Evolutionary conservation across 2,113 vertebrate species (phyloP), one percentile per base, ranked within the genome.

Genomic region (Parus major): DNA sequence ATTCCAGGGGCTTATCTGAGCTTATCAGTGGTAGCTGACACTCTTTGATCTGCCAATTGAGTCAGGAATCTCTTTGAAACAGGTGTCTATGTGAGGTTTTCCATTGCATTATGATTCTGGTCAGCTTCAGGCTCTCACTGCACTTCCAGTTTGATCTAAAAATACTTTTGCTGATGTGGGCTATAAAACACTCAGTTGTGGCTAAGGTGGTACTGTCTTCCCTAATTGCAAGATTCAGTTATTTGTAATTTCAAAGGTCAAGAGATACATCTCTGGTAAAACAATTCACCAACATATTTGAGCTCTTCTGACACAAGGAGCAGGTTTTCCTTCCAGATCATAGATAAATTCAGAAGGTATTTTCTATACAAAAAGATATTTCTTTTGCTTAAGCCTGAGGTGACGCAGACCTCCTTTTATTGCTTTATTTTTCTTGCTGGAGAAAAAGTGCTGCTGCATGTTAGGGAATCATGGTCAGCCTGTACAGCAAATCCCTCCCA

Each of bases 1-100:
- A 90, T 82, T 94, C 64, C 79, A 73, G 29, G 42, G 55, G 33
- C 42, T 96, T 96, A 92, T 93, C 89, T 86, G 81, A 90, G 90
- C 61, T 95, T 90, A 95, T 91, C 84, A 72, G 53, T 0, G 2
- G 73, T 78, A 89, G 46, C 46, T 84, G 69, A 53, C 63, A 57
- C 16, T 19, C 53, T 92, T 86, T 96, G 86, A 88, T 92, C 70
- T 90, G 69, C 18, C 75, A 94, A 2, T 10, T 85, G 93, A 89
- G 39, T 61, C 47, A 80, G 73, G 61, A 86, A 79, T 87, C 1
- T 1, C 66, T 90, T 94, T 90, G 77, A 92, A 96, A 82, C 86
- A 93, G 90, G 86, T 95, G 78, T 61, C 59, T 84, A 5, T 57
- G 55, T 86, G 59, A 89, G 82, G 87, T 70, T 92, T 96, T 91